Percentiles rank a stretch among this genome's conserved stretches.
Evolutionary conservation across 2,113 vertebrate genomes (phyloP).

Genomic region (Alligator mississippiensis): DNA sequence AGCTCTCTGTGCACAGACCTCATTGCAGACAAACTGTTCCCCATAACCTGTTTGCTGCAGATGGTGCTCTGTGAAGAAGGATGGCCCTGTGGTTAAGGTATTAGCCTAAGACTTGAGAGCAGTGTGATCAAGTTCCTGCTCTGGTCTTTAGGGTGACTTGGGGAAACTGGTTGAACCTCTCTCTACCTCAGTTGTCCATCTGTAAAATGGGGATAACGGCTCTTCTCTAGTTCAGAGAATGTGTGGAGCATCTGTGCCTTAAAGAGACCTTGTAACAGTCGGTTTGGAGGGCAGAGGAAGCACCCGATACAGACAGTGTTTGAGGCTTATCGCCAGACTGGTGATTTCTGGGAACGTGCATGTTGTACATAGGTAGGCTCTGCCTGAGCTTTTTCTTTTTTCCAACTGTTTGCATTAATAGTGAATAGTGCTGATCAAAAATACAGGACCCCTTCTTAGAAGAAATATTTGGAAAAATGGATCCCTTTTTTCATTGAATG

Average conservation of each 20-base stretch:
- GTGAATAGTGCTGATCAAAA: rapidly evolving
- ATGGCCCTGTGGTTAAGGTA: background rate
- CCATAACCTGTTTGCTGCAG: background rate
- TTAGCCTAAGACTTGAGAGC: background rate
- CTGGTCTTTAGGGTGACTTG: background rate
- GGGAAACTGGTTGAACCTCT: background rate
- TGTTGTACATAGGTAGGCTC: background rate
- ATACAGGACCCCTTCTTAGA: background rate
- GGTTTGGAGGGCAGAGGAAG: background rate
- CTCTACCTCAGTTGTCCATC: background rate
- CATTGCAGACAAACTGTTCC: background rate
- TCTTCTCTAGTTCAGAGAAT: background rate
- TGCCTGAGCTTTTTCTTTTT: background rate
- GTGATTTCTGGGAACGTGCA: background rate
- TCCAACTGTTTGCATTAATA: background rate
- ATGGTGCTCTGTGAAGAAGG: background rate
- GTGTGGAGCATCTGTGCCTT: background rate
- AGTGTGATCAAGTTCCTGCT: background rate
- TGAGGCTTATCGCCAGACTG: background rate
- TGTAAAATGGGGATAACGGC: background rate
- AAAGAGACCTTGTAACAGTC: background rate
- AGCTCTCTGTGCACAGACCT: background rate
- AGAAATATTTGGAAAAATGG: background rate
- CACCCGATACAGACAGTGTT: background rate
- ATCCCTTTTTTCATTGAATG: background rate